Base-by-base conservation (phyloP, 1,140 invertebrate species). In the Druon quercuslanigerum region DNA sequence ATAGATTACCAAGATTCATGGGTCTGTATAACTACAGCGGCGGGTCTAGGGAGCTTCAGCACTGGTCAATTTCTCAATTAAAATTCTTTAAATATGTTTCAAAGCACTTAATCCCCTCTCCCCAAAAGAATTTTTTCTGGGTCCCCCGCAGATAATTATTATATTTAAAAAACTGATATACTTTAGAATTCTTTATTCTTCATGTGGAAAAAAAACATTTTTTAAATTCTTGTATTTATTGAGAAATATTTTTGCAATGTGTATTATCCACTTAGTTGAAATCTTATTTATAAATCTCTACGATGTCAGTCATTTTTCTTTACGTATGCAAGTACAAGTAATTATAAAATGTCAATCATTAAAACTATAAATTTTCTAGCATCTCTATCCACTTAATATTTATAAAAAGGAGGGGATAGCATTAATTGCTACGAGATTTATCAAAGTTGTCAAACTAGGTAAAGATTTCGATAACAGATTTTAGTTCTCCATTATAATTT, bases 401-500 rank as follows among this genome's bases (percentile, higher is more conserved):
- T 60, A 60, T 60, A 40, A 40, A 46, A 66, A 40, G 16, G 17
- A 33, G 25, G n/a, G 60, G 46, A 66, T 40, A 46, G n/a, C 25
- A 33, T 66, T 66, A 66, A 40, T 66, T 46, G 14, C 60, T n/a
- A 33, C 13, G 25, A 66, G 60, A 40, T 66, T 25, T 66, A 66
- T 66, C 25, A 66, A 25, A 66, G 57, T 25, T 66, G 57, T 66
- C 57, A 66, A 66, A 66, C 25, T 66, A 66, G 40, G 57, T 66
- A 40, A 66, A 66, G 57, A 66, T 66, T 11, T 6, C 25, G 20
- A 66, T 66, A 66, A 66, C 25, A 66, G 57, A 66, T 66, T 66
- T 33, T 25, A 25, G 57, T 25, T 66, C 57, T 66, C 57, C 57
- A 66, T 66, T 66, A 66, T 66, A 66, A 66, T 66, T 66, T 66